These are phyloP conservation scores for Homalodisca vitripennis DNA, from an alignment of 1,140 invertebrate species.

Conservation along the genomic window DNA sequence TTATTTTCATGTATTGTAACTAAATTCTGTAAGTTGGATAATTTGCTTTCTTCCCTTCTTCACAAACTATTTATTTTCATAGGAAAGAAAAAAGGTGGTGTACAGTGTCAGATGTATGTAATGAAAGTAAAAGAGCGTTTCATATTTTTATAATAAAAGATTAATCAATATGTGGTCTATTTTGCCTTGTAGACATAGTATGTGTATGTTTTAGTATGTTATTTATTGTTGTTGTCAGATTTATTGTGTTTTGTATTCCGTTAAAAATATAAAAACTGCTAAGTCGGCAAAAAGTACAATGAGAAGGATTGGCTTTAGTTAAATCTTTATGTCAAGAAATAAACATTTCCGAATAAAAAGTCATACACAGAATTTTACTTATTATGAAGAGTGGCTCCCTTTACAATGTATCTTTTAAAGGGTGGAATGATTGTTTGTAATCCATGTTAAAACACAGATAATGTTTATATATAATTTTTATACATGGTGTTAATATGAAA, in stretches of 20 bases:
- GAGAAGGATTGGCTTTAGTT: not conserved
- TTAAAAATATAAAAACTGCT: not conserved
- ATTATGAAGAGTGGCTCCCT: no score
- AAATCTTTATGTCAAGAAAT: not conserved
- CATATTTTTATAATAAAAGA: slow-evolving; percentile 21
- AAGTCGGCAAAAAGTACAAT: not conserved
- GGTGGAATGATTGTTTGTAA: no score
- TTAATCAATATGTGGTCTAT: slow-evolving; percentile 3
- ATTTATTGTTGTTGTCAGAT: not conserved
- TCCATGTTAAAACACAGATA: no score
- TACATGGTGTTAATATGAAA: no score
- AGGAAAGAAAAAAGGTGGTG: not conserved
- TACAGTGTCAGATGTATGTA: slow-evolving; percentile 7
- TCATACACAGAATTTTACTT: no score
- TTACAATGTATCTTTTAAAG: no score
- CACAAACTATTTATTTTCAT: slow-evolving; percentile 6
- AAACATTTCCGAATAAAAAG: no score
- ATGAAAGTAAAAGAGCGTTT: slow-evolving; percentile 12
- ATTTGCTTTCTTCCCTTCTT: not conserved
- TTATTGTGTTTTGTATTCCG: not conserved
- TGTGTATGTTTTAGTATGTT: slow-evolving; percentile 17
- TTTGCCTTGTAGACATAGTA: slow-evolving; percentile 23
- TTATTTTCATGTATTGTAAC: not conserved
- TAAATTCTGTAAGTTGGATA: not conserved
- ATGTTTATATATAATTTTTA: no score